These are phyloP conservation scores for Arbacia lixula DNA, from an alignment of 53 echinoderm and acorn worm species.

Conservation along the genomic window DNA sequence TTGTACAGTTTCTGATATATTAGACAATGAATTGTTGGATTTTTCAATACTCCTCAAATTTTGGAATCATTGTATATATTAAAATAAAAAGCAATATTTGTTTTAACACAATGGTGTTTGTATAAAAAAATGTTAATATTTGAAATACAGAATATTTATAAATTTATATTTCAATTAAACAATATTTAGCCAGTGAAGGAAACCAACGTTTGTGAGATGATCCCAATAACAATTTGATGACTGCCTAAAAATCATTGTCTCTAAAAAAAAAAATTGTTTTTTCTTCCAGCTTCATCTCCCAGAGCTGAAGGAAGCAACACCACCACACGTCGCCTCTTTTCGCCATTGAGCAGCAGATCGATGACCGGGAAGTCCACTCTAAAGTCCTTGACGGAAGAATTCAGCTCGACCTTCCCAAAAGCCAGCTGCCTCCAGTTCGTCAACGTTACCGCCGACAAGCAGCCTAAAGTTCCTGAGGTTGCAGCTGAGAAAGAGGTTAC, in stretches of 20 bases:
- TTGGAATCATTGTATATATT: no score
- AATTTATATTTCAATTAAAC: no score
- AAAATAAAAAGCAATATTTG: no score
- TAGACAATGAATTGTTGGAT: no score
- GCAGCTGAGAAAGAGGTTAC: not conserved
- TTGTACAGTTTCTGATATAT: no score
- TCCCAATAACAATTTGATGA: constrained; percentile 18
- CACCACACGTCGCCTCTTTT: constrained; percentile 14
- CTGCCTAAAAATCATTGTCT: constrained; percentile 1
- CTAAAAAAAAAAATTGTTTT: not conserved
- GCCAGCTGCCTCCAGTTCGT: not conserved
- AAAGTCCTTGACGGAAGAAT: not conserved
- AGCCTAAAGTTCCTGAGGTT: not conserved
- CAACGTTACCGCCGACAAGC: not conserved
- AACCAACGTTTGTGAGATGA: no score
- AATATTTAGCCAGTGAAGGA: no score
- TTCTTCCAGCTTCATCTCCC: not conserved
- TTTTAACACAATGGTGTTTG: no score
- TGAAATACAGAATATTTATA: no score
- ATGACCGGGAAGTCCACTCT: not conserved
- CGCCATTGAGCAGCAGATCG: constrained; percentile 34
- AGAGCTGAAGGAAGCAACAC: constrained; percentile 26
- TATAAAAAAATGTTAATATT: no score
- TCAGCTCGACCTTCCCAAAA: not conserved
- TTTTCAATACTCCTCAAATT: no score